Percentiles rank a stretch among this genome's conserved stretches.
Conservation (phyloP, 2,888 invertebrate species). For the Amphimallon solstitiale region DNA sequence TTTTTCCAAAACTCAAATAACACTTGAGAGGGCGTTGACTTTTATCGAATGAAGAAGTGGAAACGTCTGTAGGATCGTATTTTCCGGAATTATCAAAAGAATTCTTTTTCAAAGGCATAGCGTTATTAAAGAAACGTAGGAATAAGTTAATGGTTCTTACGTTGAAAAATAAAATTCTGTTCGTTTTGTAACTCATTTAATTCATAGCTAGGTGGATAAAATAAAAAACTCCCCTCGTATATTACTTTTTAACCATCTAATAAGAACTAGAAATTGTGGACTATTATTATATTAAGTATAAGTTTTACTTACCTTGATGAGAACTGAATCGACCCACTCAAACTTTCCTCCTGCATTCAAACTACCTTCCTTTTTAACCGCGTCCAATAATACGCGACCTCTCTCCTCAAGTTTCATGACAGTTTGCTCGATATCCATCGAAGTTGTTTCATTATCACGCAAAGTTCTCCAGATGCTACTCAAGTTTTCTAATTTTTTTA, state of each 20-base stretch:
- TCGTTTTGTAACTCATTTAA: too few species aligned
- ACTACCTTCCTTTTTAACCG: slow-evolving; percentile 68
- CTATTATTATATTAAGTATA: slow-evolving; percentile 22
- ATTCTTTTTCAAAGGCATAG: too few species aligned
- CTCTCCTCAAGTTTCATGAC: slow-evolving; percentile 30
- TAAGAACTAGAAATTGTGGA: not conserved
- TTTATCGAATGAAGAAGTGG: too few species aligned
- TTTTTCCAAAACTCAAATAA: too few species aligned
- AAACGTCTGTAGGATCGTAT: too few species aligned
- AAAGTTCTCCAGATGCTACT: slow-evolving; percentile 51
- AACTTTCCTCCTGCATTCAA: slow-evolving; percentile 89
- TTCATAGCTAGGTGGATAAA: too few species aligned
- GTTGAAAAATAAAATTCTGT: too few species aligned
- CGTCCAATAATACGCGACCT: slow-evolving; percentile 50
- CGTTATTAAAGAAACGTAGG: too few species aligned
- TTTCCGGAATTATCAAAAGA: too few species aligned
- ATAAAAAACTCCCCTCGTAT: too few species aligned
- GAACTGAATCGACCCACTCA: slow-evolving; percentile 90
- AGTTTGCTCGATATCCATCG: slow-evolving; percentile 41
- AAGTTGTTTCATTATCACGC: slow-evolving; percentile 54
- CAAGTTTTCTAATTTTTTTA: slow-evolving; percentile 60
- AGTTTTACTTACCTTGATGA: slow-evolving; percentile 75
- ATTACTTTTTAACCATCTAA: not conserved
- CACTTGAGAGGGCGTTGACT: too few species aligned
- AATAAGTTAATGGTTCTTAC: too few species aligned